Conservation (phyloP, 2,113 vertebrate genomes). For the Pyrgilauda ruficollis region DNA sequence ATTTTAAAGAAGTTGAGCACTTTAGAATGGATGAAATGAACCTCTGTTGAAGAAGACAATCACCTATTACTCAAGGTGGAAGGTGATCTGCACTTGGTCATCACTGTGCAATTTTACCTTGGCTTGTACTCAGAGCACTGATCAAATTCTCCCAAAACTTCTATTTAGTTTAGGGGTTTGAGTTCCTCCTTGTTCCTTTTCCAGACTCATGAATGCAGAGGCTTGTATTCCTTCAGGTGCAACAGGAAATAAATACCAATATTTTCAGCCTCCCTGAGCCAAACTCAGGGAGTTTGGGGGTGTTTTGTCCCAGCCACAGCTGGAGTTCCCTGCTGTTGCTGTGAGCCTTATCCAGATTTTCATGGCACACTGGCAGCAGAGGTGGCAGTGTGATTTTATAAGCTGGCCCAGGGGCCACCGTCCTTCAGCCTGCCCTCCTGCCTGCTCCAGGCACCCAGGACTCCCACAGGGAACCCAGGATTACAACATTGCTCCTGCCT, state of each 20-base stretch:
- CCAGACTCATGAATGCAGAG: no score
- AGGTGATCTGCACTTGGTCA: background rate
- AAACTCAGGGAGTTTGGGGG: background rate
- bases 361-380: background rate
- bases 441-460: rapidly evolving
- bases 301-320: background rate
- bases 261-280: no score
- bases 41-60: background rate
- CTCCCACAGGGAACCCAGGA: background rate
- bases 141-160: background rate
- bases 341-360: background rate
- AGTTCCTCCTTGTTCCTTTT: no score
- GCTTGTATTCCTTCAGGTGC: no score
- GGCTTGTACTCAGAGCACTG: background rate
- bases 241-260: no score
- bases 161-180: no score
- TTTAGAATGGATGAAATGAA: background rate
- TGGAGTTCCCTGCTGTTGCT: background rate
- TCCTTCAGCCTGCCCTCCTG: background rate
- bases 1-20: background rate
- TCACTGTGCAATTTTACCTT: rapidly evolving
- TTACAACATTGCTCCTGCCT: background rate
- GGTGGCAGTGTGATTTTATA: background rate
- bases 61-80: background rate
- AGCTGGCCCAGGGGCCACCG: background rate